These are phyloP conservation scores for Sisyra nigra DNA, from an alignment of 2,888 invertebrate genomes.

Conservation along the genomic window DNA sequence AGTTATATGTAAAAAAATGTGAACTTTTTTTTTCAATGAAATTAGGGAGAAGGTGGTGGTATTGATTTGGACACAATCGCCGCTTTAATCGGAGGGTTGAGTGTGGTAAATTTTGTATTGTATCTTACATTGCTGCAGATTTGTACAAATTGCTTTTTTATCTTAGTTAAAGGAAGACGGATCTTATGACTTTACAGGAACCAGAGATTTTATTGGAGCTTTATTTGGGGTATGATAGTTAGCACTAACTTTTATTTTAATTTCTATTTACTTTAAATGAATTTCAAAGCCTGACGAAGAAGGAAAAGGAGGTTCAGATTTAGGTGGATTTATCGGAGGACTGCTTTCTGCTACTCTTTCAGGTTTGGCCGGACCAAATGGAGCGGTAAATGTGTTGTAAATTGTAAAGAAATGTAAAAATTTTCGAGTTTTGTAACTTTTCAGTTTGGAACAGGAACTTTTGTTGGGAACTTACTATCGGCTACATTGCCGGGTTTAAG, in stretches of 20 bases:
- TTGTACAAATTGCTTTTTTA: neutral
- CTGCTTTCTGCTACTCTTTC: conserved; percentile 24
- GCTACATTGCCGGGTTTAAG: conserved; percentile 25
- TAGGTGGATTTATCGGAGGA: conserved; percentile 27
- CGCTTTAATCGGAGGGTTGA: conserved; percentile 25
- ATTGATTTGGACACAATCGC: conserved; percentile 27
- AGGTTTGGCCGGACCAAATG: conserved; percentile 25
- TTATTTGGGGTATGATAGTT: conserved; percentile 23
- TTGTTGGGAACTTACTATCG: conserved; percentile 23
- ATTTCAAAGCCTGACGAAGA: conserved; percentile 20
- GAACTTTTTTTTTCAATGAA: conserved; percentile 17
- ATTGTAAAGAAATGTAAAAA: neutral
- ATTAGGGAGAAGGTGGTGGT: conserved; percentile 20
- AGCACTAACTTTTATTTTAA: conserved; percentile 5
- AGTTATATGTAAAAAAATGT: neutral
- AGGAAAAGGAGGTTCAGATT: conserved; percentile 26
- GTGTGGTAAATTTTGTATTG: conserved; percentile 19
- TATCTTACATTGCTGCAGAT: neutral
- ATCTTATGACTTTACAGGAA: conserved; percentile 24
- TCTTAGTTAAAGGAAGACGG: conserved; percentile 26
- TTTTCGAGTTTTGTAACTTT: conserved; percentile 13
- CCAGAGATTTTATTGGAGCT: conserved; percentile 23
- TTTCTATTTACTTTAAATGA: neutral
- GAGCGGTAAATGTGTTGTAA: conserved; percentile 19
- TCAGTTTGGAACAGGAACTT: conserved; percentile 26